Evolutionary conservation across 2,113 vertebrate species (phyloP).

Genomic region (Silurus asotus): DNA sequence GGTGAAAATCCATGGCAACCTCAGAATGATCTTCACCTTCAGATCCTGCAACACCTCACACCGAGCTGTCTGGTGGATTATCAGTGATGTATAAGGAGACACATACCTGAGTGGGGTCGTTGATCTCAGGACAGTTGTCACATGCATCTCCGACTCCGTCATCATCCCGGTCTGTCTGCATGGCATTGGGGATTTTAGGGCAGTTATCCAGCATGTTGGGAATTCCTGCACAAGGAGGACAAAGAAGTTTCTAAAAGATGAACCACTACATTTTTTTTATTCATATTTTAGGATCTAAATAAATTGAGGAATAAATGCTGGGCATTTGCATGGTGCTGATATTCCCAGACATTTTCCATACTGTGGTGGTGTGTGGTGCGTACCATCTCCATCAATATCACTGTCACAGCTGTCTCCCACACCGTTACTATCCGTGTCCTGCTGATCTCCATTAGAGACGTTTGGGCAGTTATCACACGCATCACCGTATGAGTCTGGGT

Average conservation of each 20-base stretch:
- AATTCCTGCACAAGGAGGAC: constrained; percentile 74
- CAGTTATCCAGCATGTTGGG: constrained; percentile 93
- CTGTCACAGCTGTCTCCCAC: constrained; percentile 86
- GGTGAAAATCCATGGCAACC: too few relatives aligned
- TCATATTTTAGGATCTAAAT: too few relatives aligned
- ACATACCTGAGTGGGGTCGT: constrained; percentile 89
- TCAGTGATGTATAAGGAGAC: too few relatives aligned
- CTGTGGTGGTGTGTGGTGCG: background rate
- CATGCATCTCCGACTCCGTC: constrained; percentile 88
- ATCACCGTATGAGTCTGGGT: constrained; percentile 91
- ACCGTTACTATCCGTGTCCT: constrained; percentile 81
- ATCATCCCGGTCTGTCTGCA: constrained; percentile 90
- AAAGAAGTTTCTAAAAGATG: background rate
- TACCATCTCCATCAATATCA: constrained; percentile 92
- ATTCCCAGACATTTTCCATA: background rate
- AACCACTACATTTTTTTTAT: too few relatives aligned
- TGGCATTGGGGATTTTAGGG: constrained; percentile 88
- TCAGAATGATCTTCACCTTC: too few relatives aligned
- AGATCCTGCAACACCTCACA: too few relatives aligned
- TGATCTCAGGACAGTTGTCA: constrained; percentile 89
- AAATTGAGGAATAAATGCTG: too few relatives aligned
- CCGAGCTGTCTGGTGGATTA: too few relatives aligned
- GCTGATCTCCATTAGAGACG: constrained; percentile 81
- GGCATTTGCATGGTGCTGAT: background rate
- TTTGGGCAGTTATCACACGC: constrained; percentile 91